Evolutionary conservation across 2,113 vertebrate species (phyloP), one percentile per base, ranked within the genome.

Genomic region (Hylia prasina): DNA sequence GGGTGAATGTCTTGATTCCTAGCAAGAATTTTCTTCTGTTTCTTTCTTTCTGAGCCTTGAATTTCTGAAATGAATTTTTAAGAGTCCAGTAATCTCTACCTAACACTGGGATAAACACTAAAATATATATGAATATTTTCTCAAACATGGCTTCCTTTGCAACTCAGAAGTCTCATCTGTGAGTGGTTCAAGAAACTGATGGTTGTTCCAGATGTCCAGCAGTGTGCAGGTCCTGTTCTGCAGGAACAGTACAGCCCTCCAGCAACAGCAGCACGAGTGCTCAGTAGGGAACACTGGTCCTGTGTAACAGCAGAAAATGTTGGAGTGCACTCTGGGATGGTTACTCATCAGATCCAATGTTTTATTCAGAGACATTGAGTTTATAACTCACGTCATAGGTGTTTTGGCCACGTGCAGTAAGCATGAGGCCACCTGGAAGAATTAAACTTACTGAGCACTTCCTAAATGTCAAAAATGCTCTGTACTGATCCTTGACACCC

Each of bases 221-320:
- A 42, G 40, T 4, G 3, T 45, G 35, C 15, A 77, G 24, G 37
- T 77, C 28, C 58, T 81, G 20, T 7, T 89, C 35, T 71, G 27
- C 33, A 44, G 47, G 90, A 93, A 93, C 44, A 82, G 81, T 66
- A 84, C 64, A 95, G 60, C 77, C 87, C 87, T 96, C 65, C 84
- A 94, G 92, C 92, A 64, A 82, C 3, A 24, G 21, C 40, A 82
- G 47, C 0, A 1, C 0, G 0, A 1, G 1, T 15, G 27, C 51
- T 84, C 30, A 12, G 20, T 17, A 15, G 23, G 56, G 14, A 66
- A 19, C 0, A 0, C 35, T 40, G 35, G 30, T 60, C 35, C 40
- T 22, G 3, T 40, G 44, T 6, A 64, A 47, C 4, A 13, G 69
- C 27, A 37, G 39, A 78, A 84, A 91, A 87, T 47, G 31, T 27